Conservation (phyloP, 2,797 vertebrate genomes). For the Tolypeutes matacus region DNA sequence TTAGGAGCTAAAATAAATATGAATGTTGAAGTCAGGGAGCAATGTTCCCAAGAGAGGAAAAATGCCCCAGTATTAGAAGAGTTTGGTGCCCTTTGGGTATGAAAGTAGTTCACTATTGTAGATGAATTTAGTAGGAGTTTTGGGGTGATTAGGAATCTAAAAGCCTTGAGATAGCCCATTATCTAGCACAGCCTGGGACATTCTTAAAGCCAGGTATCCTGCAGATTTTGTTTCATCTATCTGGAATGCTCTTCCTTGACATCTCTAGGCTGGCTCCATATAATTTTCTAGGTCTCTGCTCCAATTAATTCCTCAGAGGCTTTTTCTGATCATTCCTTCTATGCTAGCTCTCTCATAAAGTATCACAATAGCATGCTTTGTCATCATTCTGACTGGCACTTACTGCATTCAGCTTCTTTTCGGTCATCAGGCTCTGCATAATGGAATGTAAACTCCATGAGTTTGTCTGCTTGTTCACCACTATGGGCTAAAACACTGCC, state of each 20-base stretch:
- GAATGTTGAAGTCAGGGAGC: not conserved
- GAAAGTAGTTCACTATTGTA: not conserved
- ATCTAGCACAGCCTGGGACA: not conserved
- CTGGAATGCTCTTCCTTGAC: conserved; percentile 13
- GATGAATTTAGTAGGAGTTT: not conserved
- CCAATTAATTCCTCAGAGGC: not conserved
- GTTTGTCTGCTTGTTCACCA: not conserved
- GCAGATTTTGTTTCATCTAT: not conserved
- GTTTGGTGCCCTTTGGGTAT: not conserved
- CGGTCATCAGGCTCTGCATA: not conserved
- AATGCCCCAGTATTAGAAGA: not conserved
- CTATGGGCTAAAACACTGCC: not conserved
- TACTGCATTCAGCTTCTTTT: not conserved
- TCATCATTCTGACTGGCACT: not conserved
- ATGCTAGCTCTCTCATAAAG: not conserved
- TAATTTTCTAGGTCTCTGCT: not conserved
- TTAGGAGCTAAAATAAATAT: not conserved
- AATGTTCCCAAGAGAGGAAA: not conserved
- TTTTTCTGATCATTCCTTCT: not conserved
- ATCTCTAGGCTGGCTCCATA: not conserved
- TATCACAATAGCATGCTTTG: not conserved
- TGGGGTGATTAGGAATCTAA: not conserved
- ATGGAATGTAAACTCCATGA: not conserved
- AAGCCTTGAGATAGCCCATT: not conserved
- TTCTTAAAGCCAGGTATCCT: not conserved